phyloP scores from a whole-genome alignment of 1,140 invertebrate genomes.

The Oncopodura yosiiana region DNA sequence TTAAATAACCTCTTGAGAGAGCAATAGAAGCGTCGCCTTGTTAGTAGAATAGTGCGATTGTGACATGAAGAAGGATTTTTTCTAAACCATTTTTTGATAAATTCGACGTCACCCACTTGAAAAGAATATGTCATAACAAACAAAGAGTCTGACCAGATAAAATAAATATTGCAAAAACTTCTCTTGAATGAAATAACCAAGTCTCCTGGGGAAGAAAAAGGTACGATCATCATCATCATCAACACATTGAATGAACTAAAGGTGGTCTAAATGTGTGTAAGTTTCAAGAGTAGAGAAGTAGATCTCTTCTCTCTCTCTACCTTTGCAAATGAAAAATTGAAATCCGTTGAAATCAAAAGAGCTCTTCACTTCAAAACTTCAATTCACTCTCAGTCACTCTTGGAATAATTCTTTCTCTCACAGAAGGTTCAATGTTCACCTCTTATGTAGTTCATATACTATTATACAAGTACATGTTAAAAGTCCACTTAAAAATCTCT shows the following conservation, averaged over 20 bases:
- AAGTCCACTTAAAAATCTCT: no score
- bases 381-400: constrained; percentile 11
- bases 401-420: background rate
- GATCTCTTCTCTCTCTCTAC: background rate
- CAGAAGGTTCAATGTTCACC: background rate
- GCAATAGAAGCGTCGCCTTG: background rate
- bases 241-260: background rate
- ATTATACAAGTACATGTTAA: no score
- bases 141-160: constrained; percentile 24
- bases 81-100: constrained; percentile 28
- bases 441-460: no score
- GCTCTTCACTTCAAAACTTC: constrained; percentile 25
- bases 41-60: background rate
- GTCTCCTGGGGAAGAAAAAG: background rate
- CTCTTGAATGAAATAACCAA: constrained; percentile 16
- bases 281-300: background rate
- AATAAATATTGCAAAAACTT: constrained; percentile 35
- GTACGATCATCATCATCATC: background rate
- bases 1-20: background rate
- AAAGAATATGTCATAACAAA: constrained; percentile 33
- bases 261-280: background rate
- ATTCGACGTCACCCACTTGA: constrained; percentile 33
- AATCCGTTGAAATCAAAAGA: constrained; percentile 16
- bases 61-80: constrained; percentile 31
- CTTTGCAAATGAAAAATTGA: constrained; percentile 28